Evolutionary conservation across 1,140 invertebrate genomes (phyloP).

Genomic region (Uloborus diversus): DNA sequence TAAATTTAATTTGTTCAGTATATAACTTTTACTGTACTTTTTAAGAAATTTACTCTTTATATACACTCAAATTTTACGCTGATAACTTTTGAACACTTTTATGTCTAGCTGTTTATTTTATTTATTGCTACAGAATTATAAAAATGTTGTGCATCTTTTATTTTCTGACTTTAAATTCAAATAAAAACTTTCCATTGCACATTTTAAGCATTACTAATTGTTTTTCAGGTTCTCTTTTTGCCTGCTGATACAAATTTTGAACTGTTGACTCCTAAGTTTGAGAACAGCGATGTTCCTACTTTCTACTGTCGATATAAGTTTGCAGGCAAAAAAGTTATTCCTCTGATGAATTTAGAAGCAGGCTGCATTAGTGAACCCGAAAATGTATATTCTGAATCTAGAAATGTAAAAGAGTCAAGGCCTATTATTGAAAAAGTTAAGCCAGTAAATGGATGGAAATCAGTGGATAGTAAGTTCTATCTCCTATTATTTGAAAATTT

Average conservation of each 20-base stretch:
- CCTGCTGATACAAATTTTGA: not conserved
- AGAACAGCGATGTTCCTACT: not conserved
- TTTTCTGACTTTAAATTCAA: not conserved
- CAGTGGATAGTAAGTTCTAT: too few relatives aligned
- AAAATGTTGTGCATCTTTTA: not conserved
- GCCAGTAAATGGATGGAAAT: too few relatives aligned
- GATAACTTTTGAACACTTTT: too few relatives aligned
- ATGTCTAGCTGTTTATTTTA: not conserved
- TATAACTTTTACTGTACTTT: too few relatives aligned
- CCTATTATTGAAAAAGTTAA: not conserved
- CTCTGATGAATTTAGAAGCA: not conserved
- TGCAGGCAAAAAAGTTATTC: not conserved
- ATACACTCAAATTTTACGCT: too few relatives aligned
- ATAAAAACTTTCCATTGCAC: not conserved
- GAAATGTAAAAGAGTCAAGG: not conserved
- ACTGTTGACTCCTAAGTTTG: not conserved
- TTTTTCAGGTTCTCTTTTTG: not conserved
- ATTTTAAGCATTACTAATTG: not conserved
- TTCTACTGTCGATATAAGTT: slow-evolving; percentile 25
- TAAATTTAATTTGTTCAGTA: too few relatives aligned
- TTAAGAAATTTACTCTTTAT: too few relatives aligned
- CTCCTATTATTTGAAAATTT: not conserved
- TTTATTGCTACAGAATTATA: not conserved
- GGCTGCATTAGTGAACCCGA: not conserved
- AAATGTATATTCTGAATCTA: not conserved